phyloP scores from a whole-genome alignment of 2,888 invertebrate species.

The Scrobipalpa atriplicella region DNA sequence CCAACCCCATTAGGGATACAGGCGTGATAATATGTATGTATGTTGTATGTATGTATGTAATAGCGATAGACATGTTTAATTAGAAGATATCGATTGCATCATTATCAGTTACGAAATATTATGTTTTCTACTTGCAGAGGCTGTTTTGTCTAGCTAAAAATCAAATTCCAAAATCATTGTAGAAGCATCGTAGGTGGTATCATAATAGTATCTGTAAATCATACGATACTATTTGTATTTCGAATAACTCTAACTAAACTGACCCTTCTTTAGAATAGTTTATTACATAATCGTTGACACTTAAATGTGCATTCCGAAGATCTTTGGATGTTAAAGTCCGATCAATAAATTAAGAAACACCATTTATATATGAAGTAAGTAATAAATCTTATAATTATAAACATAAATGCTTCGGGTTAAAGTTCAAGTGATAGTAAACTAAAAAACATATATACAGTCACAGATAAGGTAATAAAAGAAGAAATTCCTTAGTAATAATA shows the following conservation, averaged over 20 bases:
- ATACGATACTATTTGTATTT: background rate
- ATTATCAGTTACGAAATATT: too few species aligned
- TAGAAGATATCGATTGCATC: too few species aligned
- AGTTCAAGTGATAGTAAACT: constrained; percentile 7
- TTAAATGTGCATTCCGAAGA: background rate
- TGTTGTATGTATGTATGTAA: too few species aligned
- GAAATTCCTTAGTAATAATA: constrained; percentile 8
- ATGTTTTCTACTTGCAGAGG: too few species aligned
- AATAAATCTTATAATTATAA: constrained; percentile 14
- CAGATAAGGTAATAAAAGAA: constrained; percentile 14
- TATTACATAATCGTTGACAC: background rate
- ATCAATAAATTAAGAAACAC: background rate
- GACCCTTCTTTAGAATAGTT: background rate
- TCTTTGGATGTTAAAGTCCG: background rate
- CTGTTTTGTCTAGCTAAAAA: too few species aligned
- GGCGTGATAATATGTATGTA: too few species aligned
- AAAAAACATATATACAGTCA: constrained; percentile 13
- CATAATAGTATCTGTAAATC: background rate
- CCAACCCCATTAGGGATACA: too few species aligned
- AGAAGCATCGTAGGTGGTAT: too few species aligned
- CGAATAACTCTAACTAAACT: too few species aligned
- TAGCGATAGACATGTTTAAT: too few species aligned
- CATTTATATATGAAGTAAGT: background rate
- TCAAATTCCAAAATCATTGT: too few species aligned
- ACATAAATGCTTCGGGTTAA: constrained; percentile 3